Evolutionary conservation across 2,113 vertebrate species (phyloP).

Genomic region (Elaphurus davidianus): DNA sequence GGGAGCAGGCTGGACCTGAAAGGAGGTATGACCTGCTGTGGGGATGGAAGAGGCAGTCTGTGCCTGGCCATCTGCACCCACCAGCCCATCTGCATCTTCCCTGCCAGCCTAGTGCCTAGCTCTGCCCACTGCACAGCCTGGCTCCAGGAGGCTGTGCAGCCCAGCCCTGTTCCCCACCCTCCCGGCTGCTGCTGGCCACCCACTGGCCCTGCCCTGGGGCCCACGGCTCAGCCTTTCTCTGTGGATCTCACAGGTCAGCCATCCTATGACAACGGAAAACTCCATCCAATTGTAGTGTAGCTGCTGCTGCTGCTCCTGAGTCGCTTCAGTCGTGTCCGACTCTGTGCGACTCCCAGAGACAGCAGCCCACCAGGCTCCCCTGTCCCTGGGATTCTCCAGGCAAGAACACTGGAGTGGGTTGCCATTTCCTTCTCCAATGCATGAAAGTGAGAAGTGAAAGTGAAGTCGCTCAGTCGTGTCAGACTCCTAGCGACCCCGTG

Average conservation of each 20-base stretch:
- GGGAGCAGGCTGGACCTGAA: accelerated
- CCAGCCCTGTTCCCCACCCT: not conserved
- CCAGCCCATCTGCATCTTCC: too few species aligned
- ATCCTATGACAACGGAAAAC: too few species aligned
- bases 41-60: not conserved
- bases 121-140: too few species aligned
- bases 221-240: not conserved
- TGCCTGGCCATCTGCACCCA: accelerated
- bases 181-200: not conserved
- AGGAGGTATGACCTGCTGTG: not conserved
- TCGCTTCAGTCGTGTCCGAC: not conserved
- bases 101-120: not conserved
- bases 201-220: not conserved
- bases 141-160: not conserved
- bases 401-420: not conserved
- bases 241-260: too few species aligned
- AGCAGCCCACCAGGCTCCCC: not conserved
- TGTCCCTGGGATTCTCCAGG: not conserved
- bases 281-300: not conserved
- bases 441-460: not conserved
- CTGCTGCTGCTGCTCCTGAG: not conserved
- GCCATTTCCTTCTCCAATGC: not conserved
- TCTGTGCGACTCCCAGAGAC: not conserved
- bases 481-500: accelerated
- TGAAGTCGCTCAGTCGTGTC: not conserved